Percentiles rank a stretch among this genome's conserved stretches.
These are phyloP conservation scores for Agrilus planipennis DNA, from an alignment of 1,140 invertebrate genomes.

Conservation along the genomic window DNA sequence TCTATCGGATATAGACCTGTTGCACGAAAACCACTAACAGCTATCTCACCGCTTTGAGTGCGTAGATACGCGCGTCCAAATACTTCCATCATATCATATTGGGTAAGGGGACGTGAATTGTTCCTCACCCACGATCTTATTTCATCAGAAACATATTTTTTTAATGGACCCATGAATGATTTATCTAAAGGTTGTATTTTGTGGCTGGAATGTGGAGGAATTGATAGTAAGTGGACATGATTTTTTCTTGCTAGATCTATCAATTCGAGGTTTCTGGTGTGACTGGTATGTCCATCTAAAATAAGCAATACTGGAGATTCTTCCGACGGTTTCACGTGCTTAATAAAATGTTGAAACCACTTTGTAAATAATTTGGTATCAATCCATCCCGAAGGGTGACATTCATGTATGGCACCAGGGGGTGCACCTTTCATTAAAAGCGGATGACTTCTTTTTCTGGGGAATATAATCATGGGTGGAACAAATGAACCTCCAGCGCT, in stretches of 20 bases:
- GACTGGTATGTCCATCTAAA: conserved; percentile 17
- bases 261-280: conserved; percentile 23
- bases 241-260: conserved; percentile 23
- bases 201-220: conserved; percentile 30
- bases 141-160: conserved; percentile 20
- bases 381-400: conserved; percentile 29
- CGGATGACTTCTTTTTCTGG: conserved; percentile 11
- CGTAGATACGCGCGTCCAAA: background rate
- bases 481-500: conserved; percentile 15
- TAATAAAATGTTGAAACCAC: background rate
- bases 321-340: background rate
- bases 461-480: conserved; percentile 21
- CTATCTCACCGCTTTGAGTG: conserved; percentile 2
- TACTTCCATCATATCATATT: conserved; percentile 1
- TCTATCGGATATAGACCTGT: conserved; percentile 2
- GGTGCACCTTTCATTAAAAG: conserved; percentile 19
- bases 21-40: background rate
- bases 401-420: conserved; percentile 20
- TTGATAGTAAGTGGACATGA: conserved; percentile 20
- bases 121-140: conserved; percentile 8
- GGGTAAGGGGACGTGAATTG: conserved; percentile 3
- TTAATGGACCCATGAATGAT: conserved; percentile 29
- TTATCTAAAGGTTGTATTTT: conserved; percentile 30
- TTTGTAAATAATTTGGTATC: conserved; percentile 4
- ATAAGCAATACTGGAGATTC: conserved; percentile 13